phyloP scores from a whole-genome alignment of 1,140 invertebrate species.

The Nephila pilipes region DNA sequence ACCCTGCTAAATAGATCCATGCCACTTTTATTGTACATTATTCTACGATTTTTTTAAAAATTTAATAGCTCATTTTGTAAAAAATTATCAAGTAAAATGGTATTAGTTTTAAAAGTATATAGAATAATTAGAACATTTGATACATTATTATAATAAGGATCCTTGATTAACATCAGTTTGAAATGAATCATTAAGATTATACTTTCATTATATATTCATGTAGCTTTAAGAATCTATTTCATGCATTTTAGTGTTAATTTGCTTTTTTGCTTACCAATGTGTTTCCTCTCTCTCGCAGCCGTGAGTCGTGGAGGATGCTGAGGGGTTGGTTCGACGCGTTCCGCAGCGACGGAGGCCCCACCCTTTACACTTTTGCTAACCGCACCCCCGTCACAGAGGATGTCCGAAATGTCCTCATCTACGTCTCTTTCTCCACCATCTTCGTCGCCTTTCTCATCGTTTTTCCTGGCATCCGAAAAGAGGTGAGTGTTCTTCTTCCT shows the following conservation, averaged over 20 bases:
- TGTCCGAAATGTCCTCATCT: constrained; percentile 90
- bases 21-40: too few species aligned
- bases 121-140: too few species aligned
- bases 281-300: background rate
- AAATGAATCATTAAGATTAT: too few species aligned
- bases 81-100: too few species aligned
- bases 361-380: constrained; percentile 95
- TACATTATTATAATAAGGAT: too few species aligned
- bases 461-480: constrained; percentile 96
- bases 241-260: background rate
- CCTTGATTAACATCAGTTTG: too few species aligned
- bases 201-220: background rate
- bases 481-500: constrained; percentile 86
- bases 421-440: constrained; percentile 92
- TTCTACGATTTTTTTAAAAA: too few species aligned
- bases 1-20: too few species aligned
- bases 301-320: constrained; percentile 62
- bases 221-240: background rate
- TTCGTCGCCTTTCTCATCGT: constrained; percentile 96
- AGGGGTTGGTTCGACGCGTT: constrained; percentile 96
- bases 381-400: constrained; percentile 95
- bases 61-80: too few species aligned
- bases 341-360: constrained; percentile 91
- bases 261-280: background rate
- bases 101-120: too few species aligned